A percentile compares a stretch with the other conserved stretches of the same genome.
These are phyloP conservation scores for Philereme vetulata DNA, from an alignment of 2,888 invertebrate species.

Conservation along the genomic window DNA sequence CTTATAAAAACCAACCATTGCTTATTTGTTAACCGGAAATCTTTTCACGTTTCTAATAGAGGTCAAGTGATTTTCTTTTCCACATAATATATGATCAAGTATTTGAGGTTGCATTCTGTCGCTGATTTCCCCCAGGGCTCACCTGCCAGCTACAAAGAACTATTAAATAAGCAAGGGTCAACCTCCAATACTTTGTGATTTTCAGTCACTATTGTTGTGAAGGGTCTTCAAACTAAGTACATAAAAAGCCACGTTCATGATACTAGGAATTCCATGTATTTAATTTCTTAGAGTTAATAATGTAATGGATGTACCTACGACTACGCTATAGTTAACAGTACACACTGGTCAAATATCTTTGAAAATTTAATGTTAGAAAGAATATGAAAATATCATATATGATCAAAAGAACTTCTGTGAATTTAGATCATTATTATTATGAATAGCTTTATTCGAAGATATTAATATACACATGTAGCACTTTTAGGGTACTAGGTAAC, in stretches of 20 bases:
- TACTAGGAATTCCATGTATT: no score
- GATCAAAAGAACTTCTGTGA: no score
- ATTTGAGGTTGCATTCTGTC: conserved; percentile 66
- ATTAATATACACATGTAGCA: no score
- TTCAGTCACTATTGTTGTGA: conserved; percentile 8
- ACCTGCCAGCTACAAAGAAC: conserved; percentile 77
- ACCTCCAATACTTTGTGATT: conserved; percentile 12
- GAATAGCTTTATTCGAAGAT: no score
- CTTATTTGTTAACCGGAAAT: conserved; percentile 2
- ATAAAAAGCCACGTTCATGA: not conserved
- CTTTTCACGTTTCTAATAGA: conserved; percentile 3
- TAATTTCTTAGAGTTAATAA: no score
- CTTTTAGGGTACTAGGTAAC: no score
- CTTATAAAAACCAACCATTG: not conserved
- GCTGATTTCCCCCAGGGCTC: conserved; percentile 77
- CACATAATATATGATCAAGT: conserved; percentile 68
- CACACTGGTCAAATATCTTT: no score
- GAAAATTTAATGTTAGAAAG: no score
- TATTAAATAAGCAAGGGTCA: conserved; percentile 42
- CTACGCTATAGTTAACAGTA: no score
- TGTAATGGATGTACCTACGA: no score
- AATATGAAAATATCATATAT: no score
- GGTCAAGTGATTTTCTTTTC: conserved; percentile 8
- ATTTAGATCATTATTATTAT: no score
- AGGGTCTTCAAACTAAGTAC: not conserved